Evolutionary conservation across 2,797 vertebrate species (phyloP).

Genomic region (Capromys pilorides): DNA sequence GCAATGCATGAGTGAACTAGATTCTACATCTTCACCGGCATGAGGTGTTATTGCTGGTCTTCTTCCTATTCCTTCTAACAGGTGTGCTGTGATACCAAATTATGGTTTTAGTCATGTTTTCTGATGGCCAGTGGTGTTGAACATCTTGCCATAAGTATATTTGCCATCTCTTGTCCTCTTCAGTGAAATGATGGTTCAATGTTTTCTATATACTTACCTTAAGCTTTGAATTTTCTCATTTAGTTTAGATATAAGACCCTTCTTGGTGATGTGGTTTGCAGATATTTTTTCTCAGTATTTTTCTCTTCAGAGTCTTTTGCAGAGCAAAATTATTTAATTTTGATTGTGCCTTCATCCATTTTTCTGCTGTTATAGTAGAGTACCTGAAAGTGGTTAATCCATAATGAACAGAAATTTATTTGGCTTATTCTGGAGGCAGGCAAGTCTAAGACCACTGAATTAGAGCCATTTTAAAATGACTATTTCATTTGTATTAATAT

Average conservation of each 20-base stretch:
- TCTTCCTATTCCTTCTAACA: neutral
- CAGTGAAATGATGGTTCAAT: neutral
- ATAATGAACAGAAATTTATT: neutral
- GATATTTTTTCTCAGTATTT: neutral
- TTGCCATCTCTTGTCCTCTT: neutral
- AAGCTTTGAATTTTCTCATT: neutral
- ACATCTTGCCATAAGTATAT: neutral
- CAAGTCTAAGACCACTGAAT: neutral
- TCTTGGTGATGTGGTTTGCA: neutral
- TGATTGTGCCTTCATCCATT: neutral
- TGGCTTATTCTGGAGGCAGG: neutral
- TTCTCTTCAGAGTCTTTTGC: neutral
- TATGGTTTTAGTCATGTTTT: neutral
- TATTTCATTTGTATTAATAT: neutral
- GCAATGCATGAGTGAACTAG: neutral
- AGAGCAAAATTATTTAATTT: neutral
- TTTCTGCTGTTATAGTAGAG: neutral
- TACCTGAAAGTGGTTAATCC: neutral
- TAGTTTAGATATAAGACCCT: neutral
- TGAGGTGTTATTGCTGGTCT: neutral
- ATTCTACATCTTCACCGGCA: neutral
- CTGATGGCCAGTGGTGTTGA: neutral
- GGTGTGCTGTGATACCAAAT: neutral
- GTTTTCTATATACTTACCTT: neutral
- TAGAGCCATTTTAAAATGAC: neutral